These are phyloP conservation scores for Premnoplex brunnescens DNA, from an alignment of 2,797 vertebrate genomes.

Conservation along the genomic window DNA sequence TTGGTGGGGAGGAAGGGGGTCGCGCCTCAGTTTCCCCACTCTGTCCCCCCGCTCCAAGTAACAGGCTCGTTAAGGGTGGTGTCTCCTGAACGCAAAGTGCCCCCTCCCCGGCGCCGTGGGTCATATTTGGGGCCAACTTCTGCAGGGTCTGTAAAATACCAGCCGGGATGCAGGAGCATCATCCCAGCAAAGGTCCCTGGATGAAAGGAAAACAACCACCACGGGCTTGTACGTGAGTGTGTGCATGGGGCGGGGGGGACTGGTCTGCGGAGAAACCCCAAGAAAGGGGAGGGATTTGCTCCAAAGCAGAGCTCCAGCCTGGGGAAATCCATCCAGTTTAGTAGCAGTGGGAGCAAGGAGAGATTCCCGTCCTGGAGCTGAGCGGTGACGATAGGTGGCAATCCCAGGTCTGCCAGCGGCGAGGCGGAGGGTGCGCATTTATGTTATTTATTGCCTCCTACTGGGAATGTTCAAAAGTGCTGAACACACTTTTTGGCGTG, in stretches of 20 bases:
- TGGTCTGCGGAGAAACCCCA: background rate
- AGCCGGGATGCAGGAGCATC: background rate
- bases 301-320: background rate
- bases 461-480: background rate
- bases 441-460: background rate
- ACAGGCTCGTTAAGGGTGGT: background rate
- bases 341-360: background rate
- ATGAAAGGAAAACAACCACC: background rate
- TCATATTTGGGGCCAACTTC: background rate
- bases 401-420: background rate
- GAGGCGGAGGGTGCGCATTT: background rate
- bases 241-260: accelerated
- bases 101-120: accelerated
- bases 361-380: background rate
- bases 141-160: background rate
- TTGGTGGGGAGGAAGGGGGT: too few species aligned
- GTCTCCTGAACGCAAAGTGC: background rate
- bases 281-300: accelerated
- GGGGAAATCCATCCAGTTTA: background rate
- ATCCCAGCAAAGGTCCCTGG: background rate
- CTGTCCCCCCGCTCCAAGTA: too few species aligned
- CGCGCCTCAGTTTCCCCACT: background rate
- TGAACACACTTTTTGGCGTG: background rate
- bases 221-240: accelerated
- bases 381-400: background rate